Percentiles rank a stretch among this genome's conserved stretches.
Conservation (phyloP, 2,113 vertebrate genomes). For the Tretioscincus oriximinensis region DNA sequence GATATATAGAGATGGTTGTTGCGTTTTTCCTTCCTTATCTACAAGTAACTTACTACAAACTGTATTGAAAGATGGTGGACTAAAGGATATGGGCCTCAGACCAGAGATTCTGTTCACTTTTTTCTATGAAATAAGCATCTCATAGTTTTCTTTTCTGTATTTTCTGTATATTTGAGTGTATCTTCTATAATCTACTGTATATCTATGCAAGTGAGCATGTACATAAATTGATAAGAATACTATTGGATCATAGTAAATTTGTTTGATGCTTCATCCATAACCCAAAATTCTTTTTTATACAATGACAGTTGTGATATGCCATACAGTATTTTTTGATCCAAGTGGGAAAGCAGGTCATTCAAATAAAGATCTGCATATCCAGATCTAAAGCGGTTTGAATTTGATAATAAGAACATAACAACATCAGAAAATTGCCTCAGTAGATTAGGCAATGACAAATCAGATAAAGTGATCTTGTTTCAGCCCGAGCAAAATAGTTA, state of each 20-base stretch:
- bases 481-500: not conserved
- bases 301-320: not conserved
- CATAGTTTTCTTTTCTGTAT: too few species aligned
- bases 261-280: conserved; percentile 11
- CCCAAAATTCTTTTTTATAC: not conserved
- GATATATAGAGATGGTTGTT: too few species aligned
- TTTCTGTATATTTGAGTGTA: too few species aligned
- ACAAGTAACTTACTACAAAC: too few species aligned
- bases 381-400: not conserved
- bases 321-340: not conserved
- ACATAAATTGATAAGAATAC: not conserved
- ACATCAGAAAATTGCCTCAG: not conserved
- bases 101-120: too few species aligned
- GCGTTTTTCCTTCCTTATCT: too few species aligned
- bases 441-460: not conserved
- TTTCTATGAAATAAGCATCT: too few species aligned
- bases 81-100: too few species aligned
- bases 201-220: too few species aligned
- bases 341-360: not conserved
- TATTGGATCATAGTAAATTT: conserved; percentile 16
- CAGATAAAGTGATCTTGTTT: not conserved
- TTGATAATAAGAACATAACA: not conserved
- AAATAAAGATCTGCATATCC: not conserved
- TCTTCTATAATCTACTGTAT: too few species aligned
- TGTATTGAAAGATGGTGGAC: too few species aligned